Conservation (phyloP, 2,888 invertebrate species). For the Argyra leucocephala region DNA sequence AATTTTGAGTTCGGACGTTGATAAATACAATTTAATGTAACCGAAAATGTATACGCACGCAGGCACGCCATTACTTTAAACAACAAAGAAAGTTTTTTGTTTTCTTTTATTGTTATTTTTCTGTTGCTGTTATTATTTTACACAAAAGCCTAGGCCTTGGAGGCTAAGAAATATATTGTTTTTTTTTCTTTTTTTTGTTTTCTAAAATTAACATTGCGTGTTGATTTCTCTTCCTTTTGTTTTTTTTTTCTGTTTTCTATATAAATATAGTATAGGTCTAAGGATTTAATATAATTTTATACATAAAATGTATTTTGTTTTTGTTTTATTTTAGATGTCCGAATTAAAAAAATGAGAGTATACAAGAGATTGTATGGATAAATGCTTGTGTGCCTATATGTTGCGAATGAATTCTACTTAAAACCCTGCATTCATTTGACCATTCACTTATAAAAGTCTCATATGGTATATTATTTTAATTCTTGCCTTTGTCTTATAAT, state of each 20-base stretch:
- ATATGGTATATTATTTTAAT: conserved; percentile 2
- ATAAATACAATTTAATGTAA: conserved; percentile 1
- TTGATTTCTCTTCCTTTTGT: conserved; percentile 13
- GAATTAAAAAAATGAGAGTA: too few species aligned
- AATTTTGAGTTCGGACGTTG: neutral
- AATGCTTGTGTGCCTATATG: neutral
- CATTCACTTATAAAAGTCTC: conserved; percentile 6
- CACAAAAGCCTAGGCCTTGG: neutral
- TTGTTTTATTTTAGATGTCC: neutral
- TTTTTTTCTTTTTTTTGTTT: too few species aligned
- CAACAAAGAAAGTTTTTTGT: neutral
- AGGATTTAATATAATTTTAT: neutral
- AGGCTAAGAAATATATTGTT: conserved; percentile 11
- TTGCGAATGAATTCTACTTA: neutral
- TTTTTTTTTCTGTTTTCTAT: too few species aligned
- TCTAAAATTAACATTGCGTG: conserved; percentile 18
- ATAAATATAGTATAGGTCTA: too few species aligned
- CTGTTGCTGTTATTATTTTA: neutral
- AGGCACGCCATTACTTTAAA: conserved; percentile 1
- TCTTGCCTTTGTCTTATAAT: neutral
- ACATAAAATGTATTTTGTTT: neutral
- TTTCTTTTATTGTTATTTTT: neutral
- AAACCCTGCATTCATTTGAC: neutral
- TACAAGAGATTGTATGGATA: neutral
- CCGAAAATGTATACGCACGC: neutral